These are phyloP conservation scores for Etia nguti DNA, from an alignment of 2,113 vertebrate species.

Conservation along the genomic window DNA sequence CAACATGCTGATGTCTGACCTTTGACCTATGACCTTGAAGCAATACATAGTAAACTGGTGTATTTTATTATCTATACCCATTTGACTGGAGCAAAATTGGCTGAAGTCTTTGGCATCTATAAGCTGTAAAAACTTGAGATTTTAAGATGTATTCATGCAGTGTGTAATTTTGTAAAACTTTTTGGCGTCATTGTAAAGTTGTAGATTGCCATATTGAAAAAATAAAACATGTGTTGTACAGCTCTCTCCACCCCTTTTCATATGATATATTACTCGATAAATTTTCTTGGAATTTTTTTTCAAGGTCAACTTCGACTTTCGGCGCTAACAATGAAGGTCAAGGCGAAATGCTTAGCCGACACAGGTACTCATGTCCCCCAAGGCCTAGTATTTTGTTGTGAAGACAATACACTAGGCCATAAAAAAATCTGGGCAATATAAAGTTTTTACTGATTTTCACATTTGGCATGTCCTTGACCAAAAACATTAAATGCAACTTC, in stretches of 20 bases:
- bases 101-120: not conserved
- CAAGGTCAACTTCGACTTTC: not conserved
- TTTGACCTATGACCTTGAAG: not conserved
- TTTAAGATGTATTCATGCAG: rapidly evolving
- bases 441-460: not conserved
- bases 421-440: not conserved
- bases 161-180: rapidly evolving
- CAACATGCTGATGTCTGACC: not conserved
- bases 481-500: not conserved
- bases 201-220: not conserved
- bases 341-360: not conserved
- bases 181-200: rapidly evolving
- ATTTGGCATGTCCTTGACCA: not conserved
- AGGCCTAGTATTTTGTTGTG: not conserved
- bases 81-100: not conserved
- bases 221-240: not conserved
- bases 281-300: too few species aligned
- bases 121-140: not conserved
- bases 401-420: not conserved
- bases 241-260: not conserved
- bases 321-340: not conserved
- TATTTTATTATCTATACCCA: not conserved
- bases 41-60: not conserved
- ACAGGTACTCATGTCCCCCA: not conserved
- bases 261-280: not conserved